Evolutionary conservation across 2,888 invertebrate species (phyloP).

Genomic region (Augochlorella aurata): DNA sequence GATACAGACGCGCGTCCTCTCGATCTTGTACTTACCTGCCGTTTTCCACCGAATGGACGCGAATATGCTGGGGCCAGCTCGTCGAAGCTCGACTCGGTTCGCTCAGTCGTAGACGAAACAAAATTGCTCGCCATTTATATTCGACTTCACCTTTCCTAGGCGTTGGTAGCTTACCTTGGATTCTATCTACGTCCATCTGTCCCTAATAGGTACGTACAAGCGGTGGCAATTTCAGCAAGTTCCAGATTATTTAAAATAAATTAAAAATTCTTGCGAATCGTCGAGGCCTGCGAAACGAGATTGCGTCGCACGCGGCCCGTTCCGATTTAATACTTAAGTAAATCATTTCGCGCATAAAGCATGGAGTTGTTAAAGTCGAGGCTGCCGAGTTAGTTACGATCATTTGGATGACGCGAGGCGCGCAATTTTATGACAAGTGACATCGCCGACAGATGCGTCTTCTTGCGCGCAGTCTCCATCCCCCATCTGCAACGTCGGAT

Average conservation of each 20-base stretch:
- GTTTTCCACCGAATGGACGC: slow-evolving; percentile 29
- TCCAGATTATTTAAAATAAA: slow-evolving; percentile 18
- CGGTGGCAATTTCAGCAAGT: no score
- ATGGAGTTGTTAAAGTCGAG: slow-evolving; percentile 36
- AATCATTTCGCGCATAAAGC: slow-evolving; percentile 57
- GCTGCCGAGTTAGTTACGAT: slow-evolving; percentile 44
- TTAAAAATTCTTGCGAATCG: slow-evolving; percentile 35
- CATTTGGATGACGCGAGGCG: slow-evolving; percentile 32
- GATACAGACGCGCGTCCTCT: slow-evolving; percentile 8
- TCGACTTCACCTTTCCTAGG: not conserved
- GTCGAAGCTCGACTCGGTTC: slow-evolving; percentile 12
- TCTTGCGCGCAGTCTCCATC: not conserved
- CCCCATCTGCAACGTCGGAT: no score
- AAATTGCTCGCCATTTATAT: not conserved
- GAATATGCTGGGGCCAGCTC: not conserved
- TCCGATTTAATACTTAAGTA: slow-evolving; percentile 61
- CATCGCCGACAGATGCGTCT: slow-evolving; percentile 46
- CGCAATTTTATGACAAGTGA: slow-evolving; percentile 56
- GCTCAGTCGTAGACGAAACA: not conserved
- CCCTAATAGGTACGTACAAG: no score
- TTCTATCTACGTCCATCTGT: not conserved
- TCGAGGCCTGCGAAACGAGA: slow-evolving; percentile 13
- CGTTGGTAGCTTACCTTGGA: not conserved
- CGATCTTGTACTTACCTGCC: slow-evolving; percentile 46
- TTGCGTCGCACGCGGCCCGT: slow-evolving; percentile 14